Percentiles rank a stretch among this genome's conserved stretches.
Conservation (phyloP, 2,888 invertebrate genomes). For the Pachycephus smyrnensis region DNA sequence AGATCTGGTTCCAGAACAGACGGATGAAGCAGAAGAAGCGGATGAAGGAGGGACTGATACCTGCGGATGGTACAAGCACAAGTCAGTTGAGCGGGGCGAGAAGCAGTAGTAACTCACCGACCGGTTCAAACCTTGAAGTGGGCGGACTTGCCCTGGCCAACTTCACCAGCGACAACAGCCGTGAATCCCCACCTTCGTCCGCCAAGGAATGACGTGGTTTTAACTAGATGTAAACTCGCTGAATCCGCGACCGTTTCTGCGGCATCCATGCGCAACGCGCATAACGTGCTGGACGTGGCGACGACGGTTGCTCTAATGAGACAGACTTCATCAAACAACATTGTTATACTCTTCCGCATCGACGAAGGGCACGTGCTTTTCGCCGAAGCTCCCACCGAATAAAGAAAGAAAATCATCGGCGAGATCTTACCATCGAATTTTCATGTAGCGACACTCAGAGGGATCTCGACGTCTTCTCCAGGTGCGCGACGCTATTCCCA, state of each 20-base stretch:
- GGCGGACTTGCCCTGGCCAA: constrained; percentile 46
- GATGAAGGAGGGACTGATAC: constrained; percentile 91
- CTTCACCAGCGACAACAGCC: constrained; percentile 78
- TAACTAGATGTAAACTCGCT: not conserved
- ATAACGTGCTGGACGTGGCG: not conserved
- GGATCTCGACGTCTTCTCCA: not conserved
- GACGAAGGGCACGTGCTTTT: not conserved
- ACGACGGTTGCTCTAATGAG: not conserved
- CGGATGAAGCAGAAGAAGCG: constrained; percentile 99
- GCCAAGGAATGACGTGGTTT: constrained; percentile 56
- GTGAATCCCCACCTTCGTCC: constrained; percentile 71
- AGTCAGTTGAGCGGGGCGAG: constrained; percentile 61
- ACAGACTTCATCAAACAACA: not conserved
- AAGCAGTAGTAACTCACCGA: constrained; percentile 63
- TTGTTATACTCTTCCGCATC: not conserved
- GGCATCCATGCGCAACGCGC: not conserved
- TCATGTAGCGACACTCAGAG: not conserved
- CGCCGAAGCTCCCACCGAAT: not conserved
- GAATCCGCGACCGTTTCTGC: not conserved
- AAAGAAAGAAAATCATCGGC: not conserved
- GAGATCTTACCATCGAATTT: not conserved
- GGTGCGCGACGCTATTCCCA: not conserved
- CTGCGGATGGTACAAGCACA: constrained; percentile 68
- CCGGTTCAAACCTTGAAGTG: constrained; percentile 56
- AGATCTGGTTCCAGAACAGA: constrained; percentile 99